Evolutionary conservation across 2,113 vertebrate genomes (phyloP).

Genomic region (Ifrita kowaldi): DNA sequence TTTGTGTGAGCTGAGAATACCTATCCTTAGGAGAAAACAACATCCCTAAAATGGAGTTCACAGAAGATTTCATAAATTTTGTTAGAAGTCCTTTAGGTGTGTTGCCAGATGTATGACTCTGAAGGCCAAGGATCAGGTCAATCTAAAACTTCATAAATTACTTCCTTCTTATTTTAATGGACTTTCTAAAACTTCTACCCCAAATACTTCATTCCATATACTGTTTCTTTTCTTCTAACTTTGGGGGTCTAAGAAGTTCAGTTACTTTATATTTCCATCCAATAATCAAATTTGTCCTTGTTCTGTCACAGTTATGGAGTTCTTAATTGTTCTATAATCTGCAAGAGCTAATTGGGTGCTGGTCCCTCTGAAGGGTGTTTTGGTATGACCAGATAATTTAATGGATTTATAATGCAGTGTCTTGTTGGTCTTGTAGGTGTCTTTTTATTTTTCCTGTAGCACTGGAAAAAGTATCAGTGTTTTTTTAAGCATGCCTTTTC

Average conservation of each 20-base stretch:
- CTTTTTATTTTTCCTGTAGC: background rate
- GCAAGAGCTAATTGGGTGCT: background rate
- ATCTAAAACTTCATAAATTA: background rate
- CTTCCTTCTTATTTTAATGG: background rate
- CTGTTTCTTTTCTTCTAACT: background rate
- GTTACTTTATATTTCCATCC: background rate
- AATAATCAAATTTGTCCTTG: background rate
- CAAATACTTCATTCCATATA: background rate
- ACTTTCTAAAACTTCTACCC: background rate
- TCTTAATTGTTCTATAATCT: background rate
- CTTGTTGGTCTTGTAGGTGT: background rate
- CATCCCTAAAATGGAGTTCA: background rate
- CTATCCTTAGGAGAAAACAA: background rate
- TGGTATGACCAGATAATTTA: background rate
- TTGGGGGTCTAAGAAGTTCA: background rate
- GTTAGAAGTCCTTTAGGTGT: background rate
- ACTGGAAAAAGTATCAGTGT: background rate
- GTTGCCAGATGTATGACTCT: background rate
- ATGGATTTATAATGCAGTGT: background rate
- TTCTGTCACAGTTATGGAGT: background rate
- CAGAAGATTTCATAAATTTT: background rate
- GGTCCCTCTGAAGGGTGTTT: background rate
- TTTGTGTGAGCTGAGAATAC: background rate
- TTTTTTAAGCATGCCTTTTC: background rate
- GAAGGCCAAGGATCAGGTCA: background rate